phyloP scores from a whole-genome alignment of 2,113 vertebrate species.

The Eulacestoma nigropectus region DNA sequence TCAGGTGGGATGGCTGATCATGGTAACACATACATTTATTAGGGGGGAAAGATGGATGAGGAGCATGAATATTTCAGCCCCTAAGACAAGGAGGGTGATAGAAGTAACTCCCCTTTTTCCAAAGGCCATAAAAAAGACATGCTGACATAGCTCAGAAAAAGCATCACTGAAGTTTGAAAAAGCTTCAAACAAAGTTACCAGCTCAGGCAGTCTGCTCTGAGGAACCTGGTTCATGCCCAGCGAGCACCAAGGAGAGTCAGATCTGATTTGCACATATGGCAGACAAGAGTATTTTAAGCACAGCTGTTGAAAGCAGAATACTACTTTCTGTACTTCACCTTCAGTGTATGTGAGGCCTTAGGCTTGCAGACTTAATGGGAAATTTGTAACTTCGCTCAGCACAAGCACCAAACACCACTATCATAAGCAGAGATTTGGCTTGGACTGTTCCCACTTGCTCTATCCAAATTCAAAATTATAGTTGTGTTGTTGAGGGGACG shows the following conservation, averaged over 20 bases:
- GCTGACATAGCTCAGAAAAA: not conserved
- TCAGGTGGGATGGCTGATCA: not conserved
- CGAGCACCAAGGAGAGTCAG: not conserved
- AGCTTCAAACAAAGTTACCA: not conserved
- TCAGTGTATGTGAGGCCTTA: not conserved
- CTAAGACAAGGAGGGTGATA: not conserved
- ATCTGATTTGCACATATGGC: not conserved
- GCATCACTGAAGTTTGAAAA: not conserved
- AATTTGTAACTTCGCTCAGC: not conserved
- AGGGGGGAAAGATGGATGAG: not conserved
- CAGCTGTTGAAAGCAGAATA: not conserved
- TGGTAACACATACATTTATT: rapidly evolving
- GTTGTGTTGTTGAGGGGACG: not conserved
- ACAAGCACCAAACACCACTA: not conserved
- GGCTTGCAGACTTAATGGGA: not conserved
- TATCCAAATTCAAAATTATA: not conserved
- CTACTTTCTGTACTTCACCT: not conserved
- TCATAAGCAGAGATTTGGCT: not conserved
- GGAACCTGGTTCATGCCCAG: not conserved
- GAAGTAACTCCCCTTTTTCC: not conserved
- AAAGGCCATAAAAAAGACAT: not conserved
- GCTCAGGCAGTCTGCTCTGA: not conserved
- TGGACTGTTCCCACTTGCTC: not conserved
- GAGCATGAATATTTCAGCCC: not conserved
- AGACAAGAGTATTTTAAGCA: not conserved